A percentile compares a stretch with the other conserved stretches of the same genome.
These are phyloP conservation scores for Villa cingulata DNA, from an alignment of 2,888 invertebrate species.

Conservation along the genomic window DNA sequence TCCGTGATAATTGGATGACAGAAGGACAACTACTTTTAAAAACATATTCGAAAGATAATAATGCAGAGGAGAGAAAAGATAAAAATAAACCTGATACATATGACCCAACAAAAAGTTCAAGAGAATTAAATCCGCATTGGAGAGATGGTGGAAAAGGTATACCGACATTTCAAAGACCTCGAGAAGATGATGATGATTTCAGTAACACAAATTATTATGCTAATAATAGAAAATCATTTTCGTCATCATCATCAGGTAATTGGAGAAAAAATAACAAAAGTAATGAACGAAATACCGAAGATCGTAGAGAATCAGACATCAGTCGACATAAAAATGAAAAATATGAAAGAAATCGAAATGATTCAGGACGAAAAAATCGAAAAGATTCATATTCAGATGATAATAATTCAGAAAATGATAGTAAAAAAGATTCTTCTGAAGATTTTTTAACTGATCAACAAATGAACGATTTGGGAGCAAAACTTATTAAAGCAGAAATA, in stretches of 20 bases:
- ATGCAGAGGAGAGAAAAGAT: slow-evolving; percentile 36
- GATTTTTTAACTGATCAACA: slow-evolving; percentile 57
- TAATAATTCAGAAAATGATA: slow-evolving; percentile 5
- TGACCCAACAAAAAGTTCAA: slow-evolving; percentile 53
- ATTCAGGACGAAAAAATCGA: not conserved
- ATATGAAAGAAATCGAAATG: not conserved
- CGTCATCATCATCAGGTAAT: slow-evolving; percentile 9
- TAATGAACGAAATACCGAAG: not conserved
- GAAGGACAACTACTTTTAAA: not conserved
- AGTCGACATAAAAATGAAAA: not conserved
- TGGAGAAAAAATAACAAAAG: slow-evolving; percentile 16
- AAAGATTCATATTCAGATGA: not conserved
- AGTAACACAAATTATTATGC: slow-evolving; percentile 1
- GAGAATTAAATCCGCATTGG: slow-evolving; percentile 89
- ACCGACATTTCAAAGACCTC: slow-evolving; percentile 41
- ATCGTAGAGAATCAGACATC: too few species aligned
- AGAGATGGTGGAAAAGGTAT: slow-evolving; percentile 76
- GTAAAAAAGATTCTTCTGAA: slow-evolving; percentile 10
- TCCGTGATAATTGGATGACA: slow-evolving; percentile 72
- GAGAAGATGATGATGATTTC: slow-evolving; percentile 29
- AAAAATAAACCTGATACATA: slow-evolving; percentile 44
- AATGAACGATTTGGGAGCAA: slow-evolving; percentile 81
- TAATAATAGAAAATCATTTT: not conserved
- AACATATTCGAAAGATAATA: slow-evolving; percentile 23
- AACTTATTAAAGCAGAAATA: slow-evolving; percentile 86